Conservation (phyloP, 2,888 invertebrate genomes). For the Onchidella celtica region DNA sequence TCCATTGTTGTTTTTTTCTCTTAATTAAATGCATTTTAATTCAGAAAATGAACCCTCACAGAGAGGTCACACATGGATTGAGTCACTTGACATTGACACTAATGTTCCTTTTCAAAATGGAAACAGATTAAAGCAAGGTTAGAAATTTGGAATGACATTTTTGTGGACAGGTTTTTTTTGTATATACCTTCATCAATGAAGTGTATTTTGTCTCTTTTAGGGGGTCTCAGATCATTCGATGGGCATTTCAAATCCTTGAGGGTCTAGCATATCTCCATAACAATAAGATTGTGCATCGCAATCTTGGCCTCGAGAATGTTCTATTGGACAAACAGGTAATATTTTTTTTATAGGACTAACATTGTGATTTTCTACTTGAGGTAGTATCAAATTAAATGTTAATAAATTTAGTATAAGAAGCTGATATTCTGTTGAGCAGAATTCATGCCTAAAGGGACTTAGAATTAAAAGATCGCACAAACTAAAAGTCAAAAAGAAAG, state of each 20-base stretch:
- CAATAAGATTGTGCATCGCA: conserved; percentile 88
- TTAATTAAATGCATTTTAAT: too few species aligned
- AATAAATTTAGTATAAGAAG: too few species aligned
- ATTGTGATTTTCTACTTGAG: conserved; percentile 5
- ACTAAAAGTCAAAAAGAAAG: too few species aligned
- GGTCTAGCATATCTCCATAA: conserved; percentile 88
- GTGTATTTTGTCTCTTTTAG: conserved; percentile 53
- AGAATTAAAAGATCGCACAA: too few species aligned
- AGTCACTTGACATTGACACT: too few species aligned
- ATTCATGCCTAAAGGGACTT: too few species aligned
- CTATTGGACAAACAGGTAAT: conserved; percentile 86
- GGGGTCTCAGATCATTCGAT: conserved; percentile 82
- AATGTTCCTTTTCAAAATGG: neutral
- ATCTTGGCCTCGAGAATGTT: conserved; percentile 91
- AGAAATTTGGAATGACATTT: neutral
- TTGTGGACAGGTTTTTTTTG: neutral
- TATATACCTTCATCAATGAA: neutral
- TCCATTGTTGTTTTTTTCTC: too few species aligned
- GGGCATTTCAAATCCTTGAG: conserved; percentile 87
- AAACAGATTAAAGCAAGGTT: neutral
- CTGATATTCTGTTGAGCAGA: too few species aligned
- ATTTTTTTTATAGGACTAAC: neutral
- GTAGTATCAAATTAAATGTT: too few species aligned
- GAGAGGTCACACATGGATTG: too few species aligned
- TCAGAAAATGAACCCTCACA: too few species aligned